A percentile compares a stretch with the other conserved stretches of the same genome.
Conservation (phyloP, 2,888 invertebrate genomes). For the Trissolcus brochymenae region DNA sequence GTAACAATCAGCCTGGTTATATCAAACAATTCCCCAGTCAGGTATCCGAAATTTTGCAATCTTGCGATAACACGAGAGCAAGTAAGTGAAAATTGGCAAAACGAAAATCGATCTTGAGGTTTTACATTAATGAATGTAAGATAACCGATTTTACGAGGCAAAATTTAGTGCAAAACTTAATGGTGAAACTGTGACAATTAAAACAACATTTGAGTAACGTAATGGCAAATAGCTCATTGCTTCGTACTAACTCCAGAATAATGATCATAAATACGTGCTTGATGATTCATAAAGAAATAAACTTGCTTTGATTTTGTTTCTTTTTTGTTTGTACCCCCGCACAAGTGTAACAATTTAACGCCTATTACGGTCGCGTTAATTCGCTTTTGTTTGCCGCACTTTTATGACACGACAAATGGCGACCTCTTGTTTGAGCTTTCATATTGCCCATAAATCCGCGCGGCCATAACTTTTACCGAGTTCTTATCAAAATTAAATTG, state of each 20-base stretch:
- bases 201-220: slow-evolving; percentile 10
- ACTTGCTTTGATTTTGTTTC: not conserved
- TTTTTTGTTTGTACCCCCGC: not conserved
- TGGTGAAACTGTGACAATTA: slow-evolving; percentile 8
- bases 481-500: not conserved
- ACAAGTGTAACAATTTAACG: not conserved
- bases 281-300: slow-evolving; percentile 6
- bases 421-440: not conserved
- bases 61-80: too few species aligned
- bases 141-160: not conserved
- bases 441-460: not conserved
- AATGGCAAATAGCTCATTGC: slow-evolving; percentile 17
- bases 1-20: too few species aligned
- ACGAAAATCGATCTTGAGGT: not conserved
- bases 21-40: too few species aligned
- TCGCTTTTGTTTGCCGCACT: slow-evolving; percentile 1
- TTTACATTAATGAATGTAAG: too few species aligned
- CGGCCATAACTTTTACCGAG: not conserved
- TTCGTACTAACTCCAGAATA: slow-evolving; percentile 5
- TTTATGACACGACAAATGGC: not conserved
- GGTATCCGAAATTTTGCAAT: not conserved
- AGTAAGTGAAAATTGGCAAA: not conserved
- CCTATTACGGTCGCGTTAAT: not conserved
- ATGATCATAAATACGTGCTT: slow-evolving; percentile 3
- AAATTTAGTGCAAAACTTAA: slow-evolving; percentile 10